These are phyloP conservation scores for Pherbina coryleti DNA, from an alignment of 2,888 invertebrate genomes.

Conservation along the genomic window DNA sequence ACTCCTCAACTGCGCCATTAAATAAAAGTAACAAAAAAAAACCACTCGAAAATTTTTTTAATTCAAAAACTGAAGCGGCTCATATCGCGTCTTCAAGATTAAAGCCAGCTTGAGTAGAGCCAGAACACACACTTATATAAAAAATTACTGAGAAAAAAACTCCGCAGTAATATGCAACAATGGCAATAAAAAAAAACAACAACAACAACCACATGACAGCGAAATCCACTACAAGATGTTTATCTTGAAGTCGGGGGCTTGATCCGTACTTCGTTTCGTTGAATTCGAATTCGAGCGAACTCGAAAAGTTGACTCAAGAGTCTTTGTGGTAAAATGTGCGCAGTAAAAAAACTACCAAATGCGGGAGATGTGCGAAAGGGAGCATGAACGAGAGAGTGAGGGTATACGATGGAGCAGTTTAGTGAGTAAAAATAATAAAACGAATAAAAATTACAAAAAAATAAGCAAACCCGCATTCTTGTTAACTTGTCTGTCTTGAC, in stretches of 20 bases:
- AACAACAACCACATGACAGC: neutral
- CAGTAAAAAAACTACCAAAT: neutral
- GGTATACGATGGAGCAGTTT: neutral
- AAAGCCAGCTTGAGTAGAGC: neutral
- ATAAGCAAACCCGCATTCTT: slow-evolving; percentile 11
- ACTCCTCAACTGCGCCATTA: neutral
- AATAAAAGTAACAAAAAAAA: neutral
- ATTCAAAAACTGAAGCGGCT: neutral
- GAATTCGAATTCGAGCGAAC: slow-evolving; percentile 18
- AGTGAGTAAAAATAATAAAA: neutral
- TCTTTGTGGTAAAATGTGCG: neutral
- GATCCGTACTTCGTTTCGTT: slow-evolving; percentile 19
- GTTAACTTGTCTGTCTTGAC: neutral
- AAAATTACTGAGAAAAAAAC: too few species aligned
- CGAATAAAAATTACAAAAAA: too few species aligned
- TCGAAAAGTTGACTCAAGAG: neutral
- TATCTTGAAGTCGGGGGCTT: slow-evolving; percentile 10
- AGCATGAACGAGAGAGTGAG: neutral
- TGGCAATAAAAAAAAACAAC: neutral
- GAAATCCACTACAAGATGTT: slow-evolving; percentile 12
- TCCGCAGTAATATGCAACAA: neutral
- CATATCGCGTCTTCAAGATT: neutral
- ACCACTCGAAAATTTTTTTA: neutral
- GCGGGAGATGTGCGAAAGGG: neutral
- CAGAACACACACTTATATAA: too few species aligned